Evolutionary conservation across 2,113 vertebrate species (phyloP).

Genomic region (Cyprinodon tularosa): DNA sequence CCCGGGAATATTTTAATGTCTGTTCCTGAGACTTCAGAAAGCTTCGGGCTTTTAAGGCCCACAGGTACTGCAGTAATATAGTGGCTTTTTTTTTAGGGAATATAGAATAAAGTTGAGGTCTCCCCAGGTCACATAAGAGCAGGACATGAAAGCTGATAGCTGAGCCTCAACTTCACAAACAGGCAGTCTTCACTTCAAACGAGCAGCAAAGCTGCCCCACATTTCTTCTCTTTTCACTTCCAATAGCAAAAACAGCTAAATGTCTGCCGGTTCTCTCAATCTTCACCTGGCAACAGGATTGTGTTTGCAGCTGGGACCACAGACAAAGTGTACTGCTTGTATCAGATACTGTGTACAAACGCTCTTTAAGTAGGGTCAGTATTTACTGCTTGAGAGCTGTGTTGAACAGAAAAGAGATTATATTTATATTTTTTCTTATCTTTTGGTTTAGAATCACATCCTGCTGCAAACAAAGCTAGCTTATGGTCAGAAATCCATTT

Average conservation of each 20-base stretch:
- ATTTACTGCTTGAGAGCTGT: background rate
- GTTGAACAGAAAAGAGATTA: background rate
- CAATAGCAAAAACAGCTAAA: constrained; percentile 67
- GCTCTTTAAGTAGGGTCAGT: background rate
- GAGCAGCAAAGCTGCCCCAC: constrained; percentile 63
- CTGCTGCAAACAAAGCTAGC: background rate
- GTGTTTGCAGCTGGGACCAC: constrained; percentile 53
- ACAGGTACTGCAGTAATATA: constrained; percentile 62
- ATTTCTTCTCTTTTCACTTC: constrained; percentile 65
- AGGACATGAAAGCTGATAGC: constrained; percentile 70
- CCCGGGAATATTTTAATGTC: constrained; percentile 20
- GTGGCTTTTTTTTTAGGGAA: constrained; percentile 51
- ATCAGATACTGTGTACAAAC: background rate
- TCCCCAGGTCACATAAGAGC: constrained; percentile 67
- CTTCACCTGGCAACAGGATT: constrained; percentile 66
- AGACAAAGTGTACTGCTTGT: constrained; percentile 5
- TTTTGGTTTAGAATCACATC: background rate
- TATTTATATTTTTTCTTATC: background rate
- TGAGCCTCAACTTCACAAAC: constrained; percentile 73
- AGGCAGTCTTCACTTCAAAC: constrained; percentile 75
- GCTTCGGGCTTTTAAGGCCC: constrained; percentile 49
- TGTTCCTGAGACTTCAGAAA: constrained; percentile 60
- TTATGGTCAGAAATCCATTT: background rate
- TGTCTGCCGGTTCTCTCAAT: constrained; percentile 62
- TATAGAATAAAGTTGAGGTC: constrained; percentile 68